phyloP scores from a whole-genome alignment of 2,113 vertebrate species.

The Mungos mungo region DNA sequence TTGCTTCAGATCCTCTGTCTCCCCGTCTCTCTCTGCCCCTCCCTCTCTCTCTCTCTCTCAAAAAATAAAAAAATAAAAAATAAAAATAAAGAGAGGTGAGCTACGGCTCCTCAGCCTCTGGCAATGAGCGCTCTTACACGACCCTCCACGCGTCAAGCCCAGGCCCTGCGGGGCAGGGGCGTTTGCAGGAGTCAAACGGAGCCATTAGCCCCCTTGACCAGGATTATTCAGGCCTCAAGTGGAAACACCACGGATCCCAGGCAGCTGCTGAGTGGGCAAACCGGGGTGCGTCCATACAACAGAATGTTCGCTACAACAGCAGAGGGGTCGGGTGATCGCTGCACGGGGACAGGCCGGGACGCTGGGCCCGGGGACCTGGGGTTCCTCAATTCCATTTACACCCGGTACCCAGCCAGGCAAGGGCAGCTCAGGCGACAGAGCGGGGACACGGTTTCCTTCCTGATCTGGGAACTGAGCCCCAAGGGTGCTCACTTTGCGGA shows the following conservation, averaged over 20 bases:
- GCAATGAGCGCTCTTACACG: neutral
- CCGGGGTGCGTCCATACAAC: accelerated
- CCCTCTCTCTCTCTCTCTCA: no score
- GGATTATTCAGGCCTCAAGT: neutral
- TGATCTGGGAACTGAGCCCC: neutral
- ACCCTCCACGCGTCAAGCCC: neutral
- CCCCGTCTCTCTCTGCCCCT: no score
- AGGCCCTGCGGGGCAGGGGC: neutral
- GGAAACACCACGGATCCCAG: neutral
- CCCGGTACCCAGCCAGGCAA: no score
- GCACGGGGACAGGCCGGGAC: accelerated
- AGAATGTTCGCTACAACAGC: neutral
- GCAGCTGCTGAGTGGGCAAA: no score
- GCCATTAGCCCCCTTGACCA: neutral
- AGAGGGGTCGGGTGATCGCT: accelerated
- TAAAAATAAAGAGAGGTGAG: neutral
- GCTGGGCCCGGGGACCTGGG: neutral
- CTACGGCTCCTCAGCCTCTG: neutral
- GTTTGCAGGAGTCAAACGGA: neutral
- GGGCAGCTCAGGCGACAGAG: neutral
- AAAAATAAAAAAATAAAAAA: neutral
- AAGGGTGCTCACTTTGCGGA: neutral
- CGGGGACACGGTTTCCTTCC: neutral
- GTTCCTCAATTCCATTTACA: accelerated
- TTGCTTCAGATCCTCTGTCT: no score